Base-by-base conservation (phyloP, 2,888 invertebrate genomes). In the Eristalis pertinax region DNA sequence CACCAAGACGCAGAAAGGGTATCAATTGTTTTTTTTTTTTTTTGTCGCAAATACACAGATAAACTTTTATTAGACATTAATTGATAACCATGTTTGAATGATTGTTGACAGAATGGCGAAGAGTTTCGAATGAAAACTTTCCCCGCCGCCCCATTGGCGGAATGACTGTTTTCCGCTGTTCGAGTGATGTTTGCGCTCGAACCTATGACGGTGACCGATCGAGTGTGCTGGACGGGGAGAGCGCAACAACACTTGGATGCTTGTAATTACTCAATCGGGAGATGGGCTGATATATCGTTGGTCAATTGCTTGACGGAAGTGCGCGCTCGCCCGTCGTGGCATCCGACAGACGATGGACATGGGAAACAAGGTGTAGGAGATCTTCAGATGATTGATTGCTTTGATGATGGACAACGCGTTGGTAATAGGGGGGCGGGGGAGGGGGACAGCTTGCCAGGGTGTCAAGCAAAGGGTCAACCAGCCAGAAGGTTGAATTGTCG, bases 21-120 rank as follows among this genome's bases (percentile, higher is more conserved):
- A 75, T 67, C 62, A 63, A 84, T 80, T 84, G 72, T 63, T 76
- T 19, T 75, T 80, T 50, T 75, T 67, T 72, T 63, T 76, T 19
- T 75, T 80, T 50, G 72, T 67, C 32, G 43, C 50, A 75, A 79
- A 75, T 67, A 72, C 58, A 56, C 10, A 26, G 63, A 64, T 65
- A 58, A 70, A 77, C 43, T 73, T 58, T 24, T 58, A 64, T 58
- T 41, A 35, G 68, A 73, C 32, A 73, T 74, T 50, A 69, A 74
- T 74, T 82, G 79, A 84, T 75, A 84, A 62, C 15, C 29, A n/a
- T 56, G 63, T 73, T 73, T 77, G 26, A 41, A 4, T 26, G 60
- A 75, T n/a, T 38, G 56, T 50, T 72, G 70, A 4, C 50, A 43
- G 15, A 35, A 58, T 32, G 70, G 29, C 50, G 19, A 50, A 43